Evolutionary conservation across 2,797 vertebrate genomes (phyloP).

Genomic region (Lateolabrax maculatus): DNA sequence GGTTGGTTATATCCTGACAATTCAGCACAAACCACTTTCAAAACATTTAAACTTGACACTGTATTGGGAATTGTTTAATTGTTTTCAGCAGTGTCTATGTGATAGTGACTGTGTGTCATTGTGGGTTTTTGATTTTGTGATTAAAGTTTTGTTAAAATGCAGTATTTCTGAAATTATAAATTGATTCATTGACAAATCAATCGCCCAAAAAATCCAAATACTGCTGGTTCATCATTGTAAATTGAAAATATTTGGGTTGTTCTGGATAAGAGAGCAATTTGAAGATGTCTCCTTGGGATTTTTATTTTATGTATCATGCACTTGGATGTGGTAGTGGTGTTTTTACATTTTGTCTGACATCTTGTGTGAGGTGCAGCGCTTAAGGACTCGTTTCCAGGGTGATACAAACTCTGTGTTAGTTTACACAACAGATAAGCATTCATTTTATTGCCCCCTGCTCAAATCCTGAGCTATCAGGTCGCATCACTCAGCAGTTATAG

Average conservation of each 20-base stretch:
- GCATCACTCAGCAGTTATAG: neutral
- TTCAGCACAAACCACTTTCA: neutral
- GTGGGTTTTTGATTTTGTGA: neutral
- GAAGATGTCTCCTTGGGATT: too few species aligned
- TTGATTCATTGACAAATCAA: neutral
- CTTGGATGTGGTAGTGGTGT: neutral
- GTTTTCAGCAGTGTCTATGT: neutral
- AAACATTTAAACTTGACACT: neutral
- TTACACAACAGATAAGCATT: neutral
- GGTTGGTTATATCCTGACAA: neutral
- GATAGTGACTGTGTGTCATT: neutral
- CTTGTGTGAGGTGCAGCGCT: neutral
- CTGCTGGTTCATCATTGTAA: neutral
- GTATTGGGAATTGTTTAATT: neutral
- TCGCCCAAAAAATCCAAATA: neutral
- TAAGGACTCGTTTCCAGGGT: slow-evolving; percentile 17
- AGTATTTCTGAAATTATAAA: neutral
- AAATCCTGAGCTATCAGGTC: slow-evolving; percentile 3
- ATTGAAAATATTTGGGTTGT: neutral
- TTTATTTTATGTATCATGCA: neutral
- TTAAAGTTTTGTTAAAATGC: neutral
- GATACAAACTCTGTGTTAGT: slow-evolving; percentile 2
- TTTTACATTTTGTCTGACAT: neutral
- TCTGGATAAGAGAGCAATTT: too few species aligned
- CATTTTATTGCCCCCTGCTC: neutral